A percentile compares a stretch with the other conserved stretches of the same genome.
These are phyloP conservation scores for Pegea sp. DNA, from an alignment of 23 tunicate genomes.

Conservation along the genomic window DNA sequence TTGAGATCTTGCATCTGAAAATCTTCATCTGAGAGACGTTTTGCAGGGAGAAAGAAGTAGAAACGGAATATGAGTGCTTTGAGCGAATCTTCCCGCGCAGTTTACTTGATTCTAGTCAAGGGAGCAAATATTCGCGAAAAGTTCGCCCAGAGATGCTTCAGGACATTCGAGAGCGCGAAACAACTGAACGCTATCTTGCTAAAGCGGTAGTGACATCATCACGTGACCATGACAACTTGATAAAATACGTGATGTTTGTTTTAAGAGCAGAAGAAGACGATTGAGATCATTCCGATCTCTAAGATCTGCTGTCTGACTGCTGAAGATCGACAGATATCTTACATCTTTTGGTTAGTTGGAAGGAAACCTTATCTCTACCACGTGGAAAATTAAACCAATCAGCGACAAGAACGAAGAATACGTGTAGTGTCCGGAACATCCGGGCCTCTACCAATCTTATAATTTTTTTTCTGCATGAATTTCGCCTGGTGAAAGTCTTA, in stretches of 20 bases:
- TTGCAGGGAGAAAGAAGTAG: background rate
- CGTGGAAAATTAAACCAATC: background rate
- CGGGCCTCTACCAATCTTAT: no score
- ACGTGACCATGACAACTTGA: background rate
- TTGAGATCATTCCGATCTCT: background rate
- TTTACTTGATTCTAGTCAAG: background rate
- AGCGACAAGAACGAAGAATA: no score
- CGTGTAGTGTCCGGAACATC: no score
- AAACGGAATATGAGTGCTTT: background rate
- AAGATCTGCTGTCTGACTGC: background rate
- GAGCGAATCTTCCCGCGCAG: constrained; percentile 1
- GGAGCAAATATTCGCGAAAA: background rate
- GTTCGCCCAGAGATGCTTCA: background rate
- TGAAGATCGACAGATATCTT: background rate
- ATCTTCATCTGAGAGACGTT: no score
- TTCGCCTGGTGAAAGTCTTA: background rate
- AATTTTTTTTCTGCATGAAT: background rate
- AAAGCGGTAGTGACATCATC: background rate
- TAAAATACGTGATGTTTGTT: no score
- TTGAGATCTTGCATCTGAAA: background rate
- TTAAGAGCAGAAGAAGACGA: background rate
- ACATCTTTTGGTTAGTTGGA: background rate
- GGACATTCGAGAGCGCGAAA: background rate
- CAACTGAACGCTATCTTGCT: background rate
- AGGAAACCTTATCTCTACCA: background rate